These are phyloP conservation scores for Synergus gifuensis DNA, from an alignment of 2,888 invertebrate species.

Conservation along the genomic window DNA sequence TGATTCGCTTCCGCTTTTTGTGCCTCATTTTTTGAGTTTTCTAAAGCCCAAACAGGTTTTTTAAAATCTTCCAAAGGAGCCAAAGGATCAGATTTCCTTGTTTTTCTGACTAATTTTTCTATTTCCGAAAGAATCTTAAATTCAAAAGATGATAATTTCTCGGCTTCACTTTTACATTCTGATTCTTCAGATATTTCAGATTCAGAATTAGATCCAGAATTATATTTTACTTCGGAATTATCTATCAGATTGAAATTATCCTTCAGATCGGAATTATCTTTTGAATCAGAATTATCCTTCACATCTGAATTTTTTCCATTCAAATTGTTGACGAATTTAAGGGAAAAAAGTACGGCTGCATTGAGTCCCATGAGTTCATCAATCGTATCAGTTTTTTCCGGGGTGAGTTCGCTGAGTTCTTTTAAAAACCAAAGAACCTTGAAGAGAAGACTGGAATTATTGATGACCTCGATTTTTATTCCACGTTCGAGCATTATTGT, in stretches of 20 bases:
- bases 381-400: conserved; percentile 48
- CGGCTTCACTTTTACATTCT: conserved; percentile 48
- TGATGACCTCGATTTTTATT: conserved; percentile 44
- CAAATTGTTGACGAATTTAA: neutral
- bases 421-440: conserved; percentile 68
- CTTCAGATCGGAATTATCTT: neutral
- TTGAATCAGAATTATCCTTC: neutral
- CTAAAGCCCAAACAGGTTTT: neutral
- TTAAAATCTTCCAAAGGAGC: neutral
- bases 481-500: conserved; percentile 62
- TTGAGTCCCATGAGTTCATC: neutral
- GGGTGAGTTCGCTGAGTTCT: conserved; percentile 64
- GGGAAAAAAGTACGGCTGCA: neutral
- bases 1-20: neutral
- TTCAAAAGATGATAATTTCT: conserved; percentile 54
- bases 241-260: neutral
- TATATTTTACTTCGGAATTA: neutral
- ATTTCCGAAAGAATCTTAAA: conserved; percentile 60
- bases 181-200: conserved; percentile 30
- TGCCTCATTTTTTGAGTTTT: neutral
- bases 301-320: too few species aligned
- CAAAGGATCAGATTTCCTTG: neutral
- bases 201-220: too few species aligned
- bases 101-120: conserved; percentile 51
- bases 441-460: conserved; percentile 49